Evolutionary conservation across 2,797 vertebrate species (phyloP).

Genomic region (Pseudocheirus occidentalis): DNA sequence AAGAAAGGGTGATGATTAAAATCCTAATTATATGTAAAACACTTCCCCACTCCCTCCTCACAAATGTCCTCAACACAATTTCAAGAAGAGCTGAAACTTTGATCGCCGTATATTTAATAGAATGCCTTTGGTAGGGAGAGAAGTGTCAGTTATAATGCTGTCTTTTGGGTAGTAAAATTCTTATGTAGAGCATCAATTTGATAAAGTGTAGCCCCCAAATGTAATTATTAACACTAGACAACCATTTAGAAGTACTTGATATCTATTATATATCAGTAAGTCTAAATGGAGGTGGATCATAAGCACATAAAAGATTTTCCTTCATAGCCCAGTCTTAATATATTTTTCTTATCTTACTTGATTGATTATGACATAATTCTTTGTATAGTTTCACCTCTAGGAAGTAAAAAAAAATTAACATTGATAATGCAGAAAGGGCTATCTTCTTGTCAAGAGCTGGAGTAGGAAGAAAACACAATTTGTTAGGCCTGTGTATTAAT

Average conservation of each 20-base stretch:
- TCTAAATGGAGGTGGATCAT: slow-evolving; percentile 35
- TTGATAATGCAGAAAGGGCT: slow-evolving; percentile 45
- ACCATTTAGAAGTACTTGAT: slow-evolving; percentile 59
- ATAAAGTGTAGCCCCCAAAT: slow-evolving; percentile 57
- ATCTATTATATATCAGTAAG: slow-evolving; percentile 59
- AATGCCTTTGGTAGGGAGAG: slow-evolving; percentile 29
- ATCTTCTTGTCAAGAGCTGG: slow-evolving; percentile 43
- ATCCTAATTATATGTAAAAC: slow-evolving; percentile 29
- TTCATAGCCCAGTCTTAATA: slow-evolving; percentile 32
- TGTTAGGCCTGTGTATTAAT: slow-evolving; percentile 49
- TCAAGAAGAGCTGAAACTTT: slow-evolving; percentile 40
- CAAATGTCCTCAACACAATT: slow-evolving; percentile 51
- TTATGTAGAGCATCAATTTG: slow-evolving; percentile 49
- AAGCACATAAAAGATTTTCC: slow-evolving; percentile 60
- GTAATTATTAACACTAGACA: slow-evolving; percentile 59
- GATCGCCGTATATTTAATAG: slow-evolving; percentile 49
- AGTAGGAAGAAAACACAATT: slow-evolving; percentile 59
- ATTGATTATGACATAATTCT: slow-evolving; percentile 59
- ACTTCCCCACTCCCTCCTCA: not conserved
- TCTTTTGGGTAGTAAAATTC: slow-evolving; percentile 21
- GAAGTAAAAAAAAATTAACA: slow-evolving; percentile 62
- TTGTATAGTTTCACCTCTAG: slow-evolving; percentile 31
- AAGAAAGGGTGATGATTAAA: not conserved
- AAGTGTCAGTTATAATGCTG: slow-evolving; percentile 42
- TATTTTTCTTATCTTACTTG: slow-evolving; percentile 69